Evolutionary conservation across 2,888 invertebrate species (phyloP).

Genomic region (Didymodactylos carnosus): DNA sequence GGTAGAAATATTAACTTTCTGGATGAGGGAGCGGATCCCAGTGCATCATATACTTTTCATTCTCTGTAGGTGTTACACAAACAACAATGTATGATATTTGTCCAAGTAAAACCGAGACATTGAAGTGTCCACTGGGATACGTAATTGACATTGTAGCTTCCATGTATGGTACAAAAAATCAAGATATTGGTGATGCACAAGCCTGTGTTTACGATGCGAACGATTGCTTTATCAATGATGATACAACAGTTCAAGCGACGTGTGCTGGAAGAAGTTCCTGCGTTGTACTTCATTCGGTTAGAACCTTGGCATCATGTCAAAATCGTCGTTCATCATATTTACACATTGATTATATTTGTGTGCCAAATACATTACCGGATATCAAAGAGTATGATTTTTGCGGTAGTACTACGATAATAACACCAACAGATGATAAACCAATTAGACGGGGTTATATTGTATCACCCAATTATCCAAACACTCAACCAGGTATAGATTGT

Average conservation of each 20-base stretch:
- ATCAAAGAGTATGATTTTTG: not conserved
- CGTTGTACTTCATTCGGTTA: not conserved
- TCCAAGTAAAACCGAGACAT: not conserved
- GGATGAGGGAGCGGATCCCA: too few relatives aligned
- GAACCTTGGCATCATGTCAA: not conserved
- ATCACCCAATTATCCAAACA: constrained; percentile 10
- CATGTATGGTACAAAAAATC: not conserved
- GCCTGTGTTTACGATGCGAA: not conserved
- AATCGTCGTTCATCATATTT: not conserved
- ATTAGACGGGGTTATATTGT: not conserved
- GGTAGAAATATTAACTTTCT: too few relatives aligned
- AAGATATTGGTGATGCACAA: not conserved
- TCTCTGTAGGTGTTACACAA: not conserved
- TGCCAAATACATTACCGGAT: not conserved
- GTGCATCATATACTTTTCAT: not conserved
- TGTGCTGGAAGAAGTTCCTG: not conserved
- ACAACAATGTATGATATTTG: constrained; percentile 1
- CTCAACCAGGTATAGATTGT: not conserved
- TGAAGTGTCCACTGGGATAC: constrained; percentile 8
- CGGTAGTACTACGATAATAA: not conserved
- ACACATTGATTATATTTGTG: constrained; percentile 4
- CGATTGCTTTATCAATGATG: not conserved
- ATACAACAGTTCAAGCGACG: not conserved
- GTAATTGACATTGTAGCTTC: constrained; percentile 1
- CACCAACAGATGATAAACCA: not conserved